Evolutionary conservation across 2,797 vertebrate genomes (phyloP).

Genomic region (Pseudochirops cupreus): DNA sequence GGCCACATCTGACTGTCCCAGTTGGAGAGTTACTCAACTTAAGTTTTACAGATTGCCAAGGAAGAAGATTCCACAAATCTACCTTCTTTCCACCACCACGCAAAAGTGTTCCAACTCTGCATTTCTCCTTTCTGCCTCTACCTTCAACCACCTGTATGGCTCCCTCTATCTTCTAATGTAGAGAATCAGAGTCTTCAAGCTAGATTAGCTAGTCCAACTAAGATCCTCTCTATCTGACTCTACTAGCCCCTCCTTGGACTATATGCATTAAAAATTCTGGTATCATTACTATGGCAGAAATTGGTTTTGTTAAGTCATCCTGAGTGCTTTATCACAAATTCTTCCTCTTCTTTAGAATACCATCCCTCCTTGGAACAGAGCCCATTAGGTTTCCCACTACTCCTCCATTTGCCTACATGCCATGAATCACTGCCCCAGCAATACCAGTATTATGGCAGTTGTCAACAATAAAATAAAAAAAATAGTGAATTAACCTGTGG

Average conservation of each 20-base stretch:
- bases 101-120: background rate
- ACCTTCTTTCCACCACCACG: background rate
- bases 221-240: background rate
- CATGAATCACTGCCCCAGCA: background rate
- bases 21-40: background rate
- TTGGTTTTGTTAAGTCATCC: background rate
- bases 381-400: background rate
- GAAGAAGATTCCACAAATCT: background rate
- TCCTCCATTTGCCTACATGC: background rate
- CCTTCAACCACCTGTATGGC: background rate
- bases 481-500: background rate
- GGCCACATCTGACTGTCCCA: background rate
- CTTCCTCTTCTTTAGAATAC: background rate
- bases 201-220: background rate
- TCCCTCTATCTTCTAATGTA: background rate
- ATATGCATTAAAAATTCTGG: background rate
- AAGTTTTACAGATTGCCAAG: constrained; percentile 1
- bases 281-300: background rate
- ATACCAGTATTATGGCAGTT: background rate
- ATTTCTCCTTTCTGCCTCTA: background rate
- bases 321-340: background rate
- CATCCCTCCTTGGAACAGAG: background rate
- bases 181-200: background rate
- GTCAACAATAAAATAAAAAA: background rate
- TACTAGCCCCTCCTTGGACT: background rate